These are phyloP conservation scores for Dasypolia templi DNA, from an alignment of 2,888 invertebrate genomes.

Conservation along the genomic window DNA sequence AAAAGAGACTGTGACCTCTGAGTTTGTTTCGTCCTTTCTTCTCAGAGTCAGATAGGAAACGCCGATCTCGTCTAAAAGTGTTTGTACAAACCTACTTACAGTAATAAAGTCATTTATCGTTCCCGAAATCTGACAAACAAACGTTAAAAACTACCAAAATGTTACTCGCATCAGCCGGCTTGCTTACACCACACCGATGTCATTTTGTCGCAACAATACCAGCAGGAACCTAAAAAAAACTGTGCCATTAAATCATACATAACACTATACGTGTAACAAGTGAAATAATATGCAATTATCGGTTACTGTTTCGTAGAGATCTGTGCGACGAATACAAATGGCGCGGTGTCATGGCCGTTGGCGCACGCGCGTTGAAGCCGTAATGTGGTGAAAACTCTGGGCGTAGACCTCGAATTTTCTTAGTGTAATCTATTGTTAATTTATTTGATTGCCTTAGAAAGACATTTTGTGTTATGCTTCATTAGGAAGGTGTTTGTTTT, in stretches of 20 bases:
- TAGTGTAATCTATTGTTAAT: conserved; percentile 24
- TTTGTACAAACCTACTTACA: no score
- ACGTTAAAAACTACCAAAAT: background rate
- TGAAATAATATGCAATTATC: conserved; percentile 76
- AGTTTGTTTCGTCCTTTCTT: no score
- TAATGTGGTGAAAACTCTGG: conserved; percentile 73
- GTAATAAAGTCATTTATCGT: background rate
- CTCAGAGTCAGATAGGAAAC: no score
- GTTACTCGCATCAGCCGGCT: background rate
- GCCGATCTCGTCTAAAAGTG: no score
- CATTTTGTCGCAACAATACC: conserved; percentile 51
- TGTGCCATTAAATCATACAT: conserved; percentile 65
- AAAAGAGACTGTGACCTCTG: no score
- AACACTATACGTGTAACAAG: conserved; percentile 67
- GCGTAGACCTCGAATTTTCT: conserved; percentile 52
- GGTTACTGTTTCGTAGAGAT: conserved; percentile 63
- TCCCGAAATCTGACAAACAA: background rate
- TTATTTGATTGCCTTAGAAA: conserved; percentile 35
- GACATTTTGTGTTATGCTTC: conserved; percentile 28
- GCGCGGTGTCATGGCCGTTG: conserved; percentile 76
- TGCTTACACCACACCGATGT: conserved; percentile 28
- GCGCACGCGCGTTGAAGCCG: conserved; percentile 68
- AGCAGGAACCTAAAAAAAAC: conserved; percentile 46
- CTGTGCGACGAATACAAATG: conserved; percentile 74
- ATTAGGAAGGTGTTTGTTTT: conserved; percentile 38